phyloP scores from a whole-genome alignment of 2,888 invertebrate genomes.

The Syritta pipiens region DNA sequence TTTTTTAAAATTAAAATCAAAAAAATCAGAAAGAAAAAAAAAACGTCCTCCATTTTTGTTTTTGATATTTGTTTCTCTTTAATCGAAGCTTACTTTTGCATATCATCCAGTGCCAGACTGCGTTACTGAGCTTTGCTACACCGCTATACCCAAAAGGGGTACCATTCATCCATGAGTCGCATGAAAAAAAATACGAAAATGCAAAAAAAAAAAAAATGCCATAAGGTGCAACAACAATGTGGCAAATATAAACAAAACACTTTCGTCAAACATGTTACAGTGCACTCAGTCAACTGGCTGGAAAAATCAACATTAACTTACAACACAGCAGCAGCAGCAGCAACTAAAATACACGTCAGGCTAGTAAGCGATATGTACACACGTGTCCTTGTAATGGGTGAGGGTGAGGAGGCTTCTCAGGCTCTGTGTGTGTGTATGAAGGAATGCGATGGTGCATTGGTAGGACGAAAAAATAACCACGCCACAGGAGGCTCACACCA shows the following conservation, averaged over 20 bases:
- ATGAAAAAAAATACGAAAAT: too few species aligned
- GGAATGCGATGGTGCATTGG: neutral
- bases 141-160: too few species aligned
- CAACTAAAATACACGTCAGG: slow-evolving; percentile 5
- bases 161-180: too few species aligned
- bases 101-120: too few species aligned
- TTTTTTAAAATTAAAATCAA: too few species aligned
- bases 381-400: neutral
- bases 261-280: slow-evolving; percentile 13
- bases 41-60: too few species aligned
- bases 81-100: too few species aligned
- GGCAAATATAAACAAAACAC: slow-evolving; percentile 29
- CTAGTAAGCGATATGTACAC: slow-evolving; percentile 2
- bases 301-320: slow-evolving; percentile 49
- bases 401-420: neutral
- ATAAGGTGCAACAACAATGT: slow-evolving; percentile 7
- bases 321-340: too few species aligned
- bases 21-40: too few species aligned
- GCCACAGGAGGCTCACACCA: neutral
- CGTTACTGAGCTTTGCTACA: too few species aligned
- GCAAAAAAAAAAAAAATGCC: too few species aligned
- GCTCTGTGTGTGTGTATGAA: neutral
- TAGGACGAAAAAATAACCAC: slow-evolving; percentile 2
- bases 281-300: slow-evolving; percentile 29
- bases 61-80: too few species aligned